These are phyloP conservation scores for Drosophila falleni DNA, from an alignment of 2,888 invertebrate species.

Conservation along the genomic window DNA sequence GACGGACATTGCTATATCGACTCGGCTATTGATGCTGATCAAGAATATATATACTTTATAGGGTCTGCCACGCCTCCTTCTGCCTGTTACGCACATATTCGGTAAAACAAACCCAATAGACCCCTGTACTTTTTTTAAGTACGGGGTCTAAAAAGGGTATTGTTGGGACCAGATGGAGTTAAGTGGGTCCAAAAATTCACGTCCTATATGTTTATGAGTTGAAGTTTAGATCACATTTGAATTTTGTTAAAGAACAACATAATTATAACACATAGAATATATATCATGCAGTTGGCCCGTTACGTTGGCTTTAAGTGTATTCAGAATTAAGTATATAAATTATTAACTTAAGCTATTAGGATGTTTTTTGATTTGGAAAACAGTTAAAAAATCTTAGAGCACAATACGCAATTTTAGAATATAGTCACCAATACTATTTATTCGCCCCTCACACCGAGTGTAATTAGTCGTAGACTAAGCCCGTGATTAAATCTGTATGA, in stretches of 20 bases:
- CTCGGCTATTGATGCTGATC: too few relatives aligned
- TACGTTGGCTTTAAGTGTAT: not conserved
- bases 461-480: slow-evolving; percentile 29
- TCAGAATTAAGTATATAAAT: slow-evolving; percentile 2
- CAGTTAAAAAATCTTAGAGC: not conserved
- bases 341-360: not conserved
- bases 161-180: not conserved
- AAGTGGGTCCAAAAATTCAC: not conserved
- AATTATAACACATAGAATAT: not conserved
- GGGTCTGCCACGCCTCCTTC: too few relatives aligned
- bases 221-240: not conserved
- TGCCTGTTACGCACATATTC: too few relatives aligned
- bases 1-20: too few relatives aligned
- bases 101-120: too few relatives aligned
- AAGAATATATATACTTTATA: too few relatives aligned
- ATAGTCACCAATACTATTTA: slow-evolving; percentile 3
- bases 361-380: not conserved
- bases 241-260: not conserved
- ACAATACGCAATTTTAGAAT: not conserved
- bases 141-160: not conserved
- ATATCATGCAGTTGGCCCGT: too few relatives aligned
- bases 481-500: slow-evolving; percentile 12
- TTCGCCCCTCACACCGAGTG: slow-evolving; percentile 3
- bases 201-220: not conserved
- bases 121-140: too few relatives aligned